Base-by-base conservation (phyloP, 2,888 invertebrate species). In the Lasius platythorax region DNA sequence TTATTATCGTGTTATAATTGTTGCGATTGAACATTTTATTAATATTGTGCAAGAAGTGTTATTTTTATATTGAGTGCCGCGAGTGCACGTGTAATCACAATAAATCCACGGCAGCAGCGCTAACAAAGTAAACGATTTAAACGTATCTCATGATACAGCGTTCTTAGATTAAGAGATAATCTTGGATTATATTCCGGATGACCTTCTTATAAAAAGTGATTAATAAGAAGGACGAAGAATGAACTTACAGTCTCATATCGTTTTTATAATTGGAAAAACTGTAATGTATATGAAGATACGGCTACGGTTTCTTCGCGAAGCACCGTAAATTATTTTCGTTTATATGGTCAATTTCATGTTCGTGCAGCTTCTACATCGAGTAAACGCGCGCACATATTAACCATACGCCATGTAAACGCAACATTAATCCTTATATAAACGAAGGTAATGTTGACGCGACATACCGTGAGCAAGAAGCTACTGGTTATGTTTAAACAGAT, bases 341-440 rank as follows among this genome's bases (percentile, higher is more conserved):
- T 73, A 37, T 46, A 75, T 50, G 68, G 67, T 68, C 75, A 68
- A 79, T 89, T 63, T 82, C 58, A 30, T 40, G 66, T 64, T 28
- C 67, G 15, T 73, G 40, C 64, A 73, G 23, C 58, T 46, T 43
- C 18, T 50, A 53, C 15, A 46, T 18, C 61, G 46, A 11, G 61
- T 58, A 68, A 74, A 46, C 64, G 56, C 50, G 56, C 76, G 37
- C 46, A 56, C 75, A 70, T 56, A 67, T 87, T 87, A 88, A 83
- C 61, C n/a, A 64, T 33, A 50, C 30, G 67, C 9, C n/a, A 28
- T 84, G 67, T 79, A 81, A 82, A 82, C 58, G 70, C 37, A 46
- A 67, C 46, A 43, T 82, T 87, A 82, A 87, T 82, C 82, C 64
- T 75, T 79, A 58, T 37, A 63, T 66, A 84, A 84, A 82, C 72